Conservation (phyloP, 2,888 invertebrate species). For the Mystacides longicornis region DNA sequence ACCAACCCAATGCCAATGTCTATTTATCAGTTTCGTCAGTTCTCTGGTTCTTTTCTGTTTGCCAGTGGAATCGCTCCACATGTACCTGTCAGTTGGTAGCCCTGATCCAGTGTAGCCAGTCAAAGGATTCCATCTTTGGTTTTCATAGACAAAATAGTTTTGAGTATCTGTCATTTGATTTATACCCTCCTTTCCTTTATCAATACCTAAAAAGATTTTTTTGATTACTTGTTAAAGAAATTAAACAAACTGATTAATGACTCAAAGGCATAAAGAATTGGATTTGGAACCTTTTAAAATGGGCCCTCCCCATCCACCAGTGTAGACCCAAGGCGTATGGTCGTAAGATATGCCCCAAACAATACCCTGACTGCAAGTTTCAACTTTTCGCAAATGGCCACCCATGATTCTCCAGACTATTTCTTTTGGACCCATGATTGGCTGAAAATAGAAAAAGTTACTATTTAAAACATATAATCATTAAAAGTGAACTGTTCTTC, state of each 20-base stretch:
- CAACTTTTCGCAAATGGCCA: conserved; percentile 75
- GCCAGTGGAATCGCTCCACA: conserved; percentile 89
- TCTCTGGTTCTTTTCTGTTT: conserved; percentile 77
- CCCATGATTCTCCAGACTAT: conserved; percentile 85
- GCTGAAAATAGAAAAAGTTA: conserved; percentile 27
- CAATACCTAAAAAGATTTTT: conserved; percentile 37
- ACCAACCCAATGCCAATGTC: conserved; percentile 92
- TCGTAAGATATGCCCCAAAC: conserved; percentile 91
- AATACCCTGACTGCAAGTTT: conserved; percentile 68
- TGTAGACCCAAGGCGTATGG: conserved; percentile 83
- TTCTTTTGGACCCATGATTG: conserved; percentile 64
- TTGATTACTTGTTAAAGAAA: too few relatives aligned
- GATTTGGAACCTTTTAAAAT: conserved; percentile 71
- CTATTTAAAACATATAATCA: neutral
- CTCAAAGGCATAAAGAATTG: too few relatives aligned
- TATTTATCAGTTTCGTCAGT: conserved; percentile 75
- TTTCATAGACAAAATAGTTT: conserved; percentile 85
- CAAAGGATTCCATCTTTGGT: conserved; percentile 90
- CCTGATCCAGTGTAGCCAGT: conserved; percentile 83
- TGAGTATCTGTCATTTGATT: conserved; percentile 78
- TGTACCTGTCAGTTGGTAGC: conserved; percentile 76
- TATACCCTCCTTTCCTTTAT: conserved; percentile 51
- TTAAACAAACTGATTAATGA: too few relatives aligned
- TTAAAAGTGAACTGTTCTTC: too few relatives aligned
- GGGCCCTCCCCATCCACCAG: conserved; percentile 83